Evolutionary conservation across 2,113 vertebrate genomes (phyloP).

Genomic region (Piprites chloris): DNA sequence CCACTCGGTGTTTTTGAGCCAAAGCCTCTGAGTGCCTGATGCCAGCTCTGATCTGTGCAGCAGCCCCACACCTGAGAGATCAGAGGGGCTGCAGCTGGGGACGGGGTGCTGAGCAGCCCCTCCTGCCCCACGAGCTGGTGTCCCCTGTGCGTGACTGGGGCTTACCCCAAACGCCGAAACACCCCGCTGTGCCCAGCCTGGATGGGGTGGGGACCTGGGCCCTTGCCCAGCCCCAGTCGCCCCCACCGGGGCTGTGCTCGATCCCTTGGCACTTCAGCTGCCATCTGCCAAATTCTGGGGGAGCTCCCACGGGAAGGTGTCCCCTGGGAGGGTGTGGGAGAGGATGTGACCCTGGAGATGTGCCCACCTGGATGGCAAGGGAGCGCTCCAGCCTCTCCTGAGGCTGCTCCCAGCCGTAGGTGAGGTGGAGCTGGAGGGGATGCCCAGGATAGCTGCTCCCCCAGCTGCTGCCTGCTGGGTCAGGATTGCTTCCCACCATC

Average conservation of each 20-base stretch:
- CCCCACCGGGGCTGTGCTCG: background rate
- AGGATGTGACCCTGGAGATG: background rate
- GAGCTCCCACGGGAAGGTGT: background rate
- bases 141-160: rapidly evolving
- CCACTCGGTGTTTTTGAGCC: background rate
- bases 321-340: background rate
- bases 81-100: background rate
- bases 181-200: no score
- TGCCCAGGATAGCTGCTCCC: background rate
- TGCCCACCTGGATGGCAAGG: background rate
- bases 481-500: background rate
- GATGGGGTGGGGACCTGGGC: background rate
- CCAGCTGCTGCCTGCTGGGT: rapidly evolving
- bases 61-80: background rate
- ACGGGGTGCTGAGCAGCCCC: background rate
- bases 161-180: background rate
- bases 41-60: background rate
- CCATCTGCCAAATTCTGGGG: background rate
- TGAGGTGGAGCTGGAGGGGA: background rate
- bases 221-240: background rate
- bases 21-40: rapidly evolving
- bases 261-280: background rate
- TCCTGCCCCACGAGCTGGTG: background rate
- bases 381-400: background rate
- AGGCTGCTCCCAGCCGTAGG: background rate